phyloP scores from a whole-genome alignment of 2,113 vertebrate species.

The Eublepharis macularius region DNA sequence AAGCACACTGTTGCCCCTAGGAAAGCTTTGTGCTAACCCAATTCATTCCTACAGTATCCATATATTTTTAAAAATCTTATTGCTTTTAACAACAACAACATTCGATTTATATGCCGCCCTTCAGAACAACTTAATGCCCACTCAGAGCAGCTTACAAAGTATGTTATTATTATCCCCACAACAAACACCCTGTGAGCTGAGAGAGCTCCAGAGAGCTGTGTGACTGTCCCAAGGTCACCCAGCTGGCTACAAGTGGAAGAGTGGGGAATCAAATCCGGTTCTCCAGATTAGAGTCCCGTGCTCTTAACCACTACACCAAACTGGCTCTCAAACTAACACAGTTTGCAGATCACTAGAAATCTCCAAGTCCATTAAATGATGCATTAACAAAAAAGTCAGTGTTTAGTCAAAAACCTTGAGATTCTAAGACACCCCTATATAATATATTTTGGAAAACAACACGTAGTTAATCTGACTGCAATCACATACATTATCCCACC shows the following conservation, averaged over 20 bases:
- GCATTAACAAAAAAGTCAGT: not conserved
- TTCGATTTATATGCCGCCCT: too few relatives aligned
- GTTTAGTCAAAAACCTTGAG: not conserved
- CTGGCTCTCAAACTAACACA: not conserved
- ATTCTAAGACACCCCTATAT: not conserved
- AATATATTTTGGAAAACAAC: not conserved
- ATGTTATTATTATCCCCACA: too few relatives aligned
- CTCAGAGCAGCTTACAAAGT: too few relatives aligned
- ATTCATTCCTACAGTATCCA: not conserved
- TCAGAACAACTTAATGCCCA: too few relatives aligned
- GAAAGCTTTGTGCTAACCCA: not conserved
- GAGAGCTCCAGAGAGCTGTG: too few relatives aligned
- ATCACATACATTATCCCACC: not conserved
- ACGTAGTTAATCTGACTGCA: rapidly evolving
- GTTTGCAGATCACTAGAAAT: not conserved
- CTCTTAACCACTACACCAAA: too few relatives aligned
- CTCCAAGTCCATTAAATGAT: not conserved
- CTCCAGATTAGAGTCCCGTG: too few relatives aligned
- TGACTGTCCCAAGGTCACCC: too few relatives aligned
- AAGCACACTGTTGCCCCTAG: not conserved
- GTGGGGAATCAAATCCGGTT: too few relatives aligned
- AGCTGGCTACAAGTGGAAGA: too few relatives aligned
- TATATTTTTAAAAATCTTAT: not conserved
- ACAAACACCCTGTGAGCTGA: too few relatives aligned
- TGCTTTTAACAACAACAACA: too few relatives aligned